Percentiles rank a stretch among this genome's conserved stretches.
These are phyloP conservation scores for Drosophila anceps DNA, from an alignment of 2,888 invertebrate species.

Conservation along the genomic window DNA sequence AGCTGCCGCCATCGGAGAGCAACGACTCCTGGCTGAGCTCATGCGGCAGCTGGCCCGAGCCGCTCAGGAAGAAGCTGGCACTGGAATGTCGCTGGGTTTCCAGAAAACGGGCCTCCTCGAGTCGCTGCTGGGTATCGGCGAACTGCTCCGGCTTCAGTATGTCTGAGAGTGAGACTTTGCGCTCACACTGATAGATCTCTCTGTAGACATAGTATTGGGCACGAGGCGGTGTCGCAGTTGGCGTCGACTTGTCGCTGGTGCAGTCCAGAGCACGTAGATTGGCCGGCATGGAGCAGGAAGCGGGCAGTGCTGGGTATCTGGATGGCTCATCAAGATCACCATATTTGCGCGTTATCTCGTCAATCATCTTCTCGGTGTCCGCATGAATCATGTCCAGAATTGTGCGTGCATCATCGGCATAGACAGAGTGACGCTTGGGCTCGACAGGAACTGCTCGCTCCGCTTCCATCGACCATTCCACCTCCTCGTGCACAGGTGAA, in stretches of 20 bases:
- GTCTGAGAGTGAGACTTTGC: constrained; percentile 88
- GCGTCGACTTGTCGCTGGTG: constrained; percentile 86
- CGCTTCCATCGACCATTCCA: constrained; percentile 87
- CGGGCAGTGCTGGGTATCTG: constrained; percentile 60
- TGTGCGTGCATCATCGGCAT: constrained; percentile 86
- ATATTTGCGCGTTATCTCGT: constrained; percentile 88
- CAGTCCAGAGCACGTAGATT: constrained; percentile 69
- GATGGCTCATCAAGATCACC: constrained; percentile 87
- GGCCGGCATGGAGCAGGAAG: constrained; percentile 82
- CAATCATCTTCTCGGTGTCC: constrained; percentile 89
- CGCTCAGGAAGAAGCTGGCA: constrained; percentile 93
- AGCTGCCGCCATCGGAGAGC: constrained; percentile 89
- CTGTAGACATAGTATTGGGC: constrained; percentile 91
- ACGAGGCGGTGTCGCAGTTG: constrained; percentile 81
- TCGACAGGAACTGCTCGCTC: constrained; percentile 77
- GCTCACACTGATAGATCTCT: constrained; percentile 86
- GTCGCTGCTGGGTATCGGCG: constrained; percentile 68
- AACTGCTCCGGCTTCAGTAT: constrained; percentile 86
- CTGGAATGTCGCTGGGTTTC: constrained; percentile 89
- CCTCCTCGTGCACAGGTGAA: constrained; percentile 93
- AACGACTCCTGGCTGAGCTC: constrained; percentile 91
- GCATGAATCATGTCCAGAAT: constrained; percentile 88
- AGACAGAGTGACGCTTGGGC: constrained; percentile 85
- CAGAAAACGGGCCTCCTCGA: constrained; percentile 85
- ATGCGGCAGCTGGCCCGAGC: constrained; percentile 85